Conservation (phyloP, 2,888 invertebrate genomes). For the Agriopis leucophaearia region DNA sequence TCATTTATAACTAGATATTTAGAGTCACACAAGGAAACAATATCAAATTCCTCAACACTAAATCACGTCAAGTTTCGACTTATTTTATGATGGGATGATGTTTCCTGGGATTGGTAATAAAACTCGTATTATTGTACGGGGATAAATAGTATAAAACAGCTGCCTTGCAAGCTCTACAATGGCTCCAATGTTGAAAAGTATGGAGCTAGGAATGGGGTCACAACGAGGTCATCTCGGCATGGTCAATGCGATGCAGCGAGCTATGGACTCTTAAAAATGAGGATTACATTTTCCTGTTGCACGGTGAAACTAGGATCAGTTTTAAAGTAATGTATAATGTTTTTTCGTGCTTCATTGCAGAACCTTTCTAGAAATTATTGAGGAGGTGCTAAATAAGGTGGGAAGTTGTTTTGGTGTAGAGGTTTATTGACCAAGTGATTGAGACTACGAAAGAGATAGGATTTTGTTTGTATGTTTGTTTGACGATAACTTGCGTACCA, state of each 20-base stretch:
- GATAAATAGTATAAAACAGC: slow-evolving; percentile 51
- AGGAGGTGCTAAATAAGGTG: too few species aligned
- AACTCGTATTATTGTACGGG: slow-evolving; percentile 29
- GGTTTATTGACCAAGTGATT: too few species aligned
- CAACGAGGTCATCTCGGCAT: slow-evolving; percentile 61
- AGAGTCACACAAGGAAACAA: background rate
- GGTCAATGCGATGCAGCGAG: slow-evolving; percentile 66
- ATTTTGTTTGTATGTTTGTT: too few species aligned
- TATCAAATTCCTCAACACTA: background rate
- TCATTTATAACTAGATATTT: background rate
- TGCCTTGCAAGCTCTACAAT: slow-evolving; percentile 63
- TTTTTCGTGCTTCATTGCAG: background rate
- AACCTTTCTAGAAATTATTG: background rate
- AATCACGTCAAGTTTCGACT: background rate
- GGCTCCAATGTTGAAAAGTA: slow-evolving; percentile 65
- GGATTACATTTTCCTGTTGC: slow-evolving; percentile 46
- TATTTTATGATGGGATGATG: background rate
- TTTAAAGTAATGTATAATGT: background rate
- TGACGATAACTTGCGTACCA: too few species aligned
- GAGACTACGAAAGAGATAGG: too few species aligned
- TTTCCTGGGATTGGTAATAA: background rate
- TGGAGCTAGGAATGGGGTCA: slow-evolving; percentile 78
- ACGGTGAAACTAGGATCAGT: slow-evolving; percentile 9
- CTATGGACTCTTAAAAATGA: slow-evolving; percentile 56
- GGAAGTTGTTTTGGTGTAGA: too few species aligned